Base-by-base conservation (phyloP, 1,140 invertebrate genomes). In the Leptopilina boulardi region DNA sequence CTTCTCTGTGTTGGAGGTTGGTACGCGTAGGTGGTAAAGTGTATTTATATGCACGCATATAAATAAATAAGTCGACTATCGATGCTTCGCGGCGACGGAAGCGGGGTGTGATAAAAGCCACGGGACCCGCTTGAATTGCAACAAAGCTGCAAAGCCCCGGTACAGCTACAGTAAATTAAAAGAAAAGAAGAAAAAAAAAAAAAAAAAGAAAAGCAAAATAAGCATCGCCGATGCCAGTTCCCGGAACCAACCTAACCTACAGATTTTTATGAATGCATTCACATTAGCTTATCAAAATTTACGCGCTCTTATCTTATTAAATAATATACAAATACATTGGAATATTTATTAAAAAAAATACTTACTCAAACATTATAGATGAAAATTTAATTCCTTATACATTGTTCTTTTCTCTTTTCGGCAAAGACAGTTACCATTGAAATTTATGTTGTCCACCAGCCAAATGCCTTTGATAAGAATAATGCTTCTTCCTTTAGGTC, bases 231-330 rank as follows among this genome's bases (percentile, higher is more conserved):
- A 86, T 87, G 81, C 83, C 81, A 87, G 81, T 86, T 84, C 82
- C 78, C 77, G 41, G 73, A 78, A 80, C 81, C 78, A 88, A 89
- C 88, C 87, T 89, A 89, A 89, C 88, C 88, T 89, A 87, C 76
- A 83, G 71, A 80, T 83, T 83, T 86, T 86, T 83, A 83, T 66
- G n/a, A 80, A 76, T 80, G 47, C 74, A 56, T 75, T 78, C 75
- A 76, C 47, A 74, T n/a, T 66, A 80, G 75, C 70, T 71, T 41
- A 70, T 34, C 76, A 74, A 56, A 44, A 66, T 38, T 23, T 73
- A 70, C 74, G 30, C 23, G 41, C 23, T 54, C 42, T 23, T 26
- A 30, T 51, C 51, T 44, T 4, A 4, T 21, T 47, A 10, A 23
- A 70, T 75, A 34, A 66, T 54, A 26, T 13, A 56, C 18, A 18